phyloP scores from a whole-genome alignment of 1,140 invertebrate genomes.

The Musca domestica region DNA sequence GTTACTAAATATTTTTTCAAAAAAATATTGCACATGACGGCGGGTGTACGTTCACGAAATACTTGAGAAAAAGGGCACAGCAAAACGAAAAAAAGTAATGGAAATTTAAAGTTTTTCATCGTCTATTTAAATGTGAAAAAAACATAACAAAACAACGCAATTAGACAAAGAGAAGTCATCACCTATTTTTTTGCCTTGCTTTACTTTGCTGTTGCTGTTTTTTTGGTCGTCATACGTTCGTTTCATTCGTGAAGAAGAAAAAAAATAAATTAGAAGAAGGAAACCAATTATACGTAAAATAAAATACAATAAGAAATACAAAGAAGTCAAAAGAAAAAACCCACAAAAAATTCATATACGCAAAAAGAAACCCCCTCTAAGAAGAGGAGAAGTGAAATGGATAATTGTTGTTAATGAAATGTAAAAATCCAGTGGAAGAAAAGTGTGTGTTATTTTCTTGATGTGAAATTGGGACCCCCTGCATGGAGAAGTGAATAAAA shows the following conservation, averaged over 20 bases:
- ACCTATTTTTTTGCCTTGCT: not conserved
- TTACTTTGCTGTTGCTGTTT: not conserved
- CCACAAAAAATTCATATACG: no score
- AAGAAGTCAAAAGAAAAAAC: no score
- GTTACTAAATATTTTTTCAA: no score
- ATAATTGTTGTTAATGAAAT: not conserved
- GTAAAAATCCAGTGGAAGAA: not conserved
- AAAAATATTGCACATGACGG: no score
- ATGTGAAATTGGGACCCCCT: no score
- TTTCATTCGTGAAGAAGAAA: not conserved
- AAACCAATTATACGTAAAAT: not conserved
- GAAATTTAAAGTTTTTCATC: not conserved
- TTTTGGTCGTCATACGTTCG: no score
- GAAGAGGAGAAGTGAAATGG: no score
- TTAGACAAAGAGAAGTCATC: constrained; percentile 16
- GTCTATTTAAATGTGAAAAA: not conserved
- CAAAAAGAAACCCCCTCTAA: no score
- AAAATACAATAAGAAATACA: not conserved
- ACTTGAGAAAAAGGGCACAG: not conserved
- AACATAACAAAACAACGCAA: constrained; percentile 15
- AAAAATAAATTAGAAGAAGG: not conserved
- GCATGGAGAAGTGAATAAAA: not conserved
- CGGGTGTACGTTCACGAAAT: not conserved
- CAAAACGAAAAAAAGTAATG: not conserved
- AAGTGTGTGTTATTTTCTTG: not conserved